Evolutionary conservation across 2,113 vertebrate genomes (phyloP), one percentile per base, ranked within the genome.

Genomic region (Macquaria ambigua): DNA sequence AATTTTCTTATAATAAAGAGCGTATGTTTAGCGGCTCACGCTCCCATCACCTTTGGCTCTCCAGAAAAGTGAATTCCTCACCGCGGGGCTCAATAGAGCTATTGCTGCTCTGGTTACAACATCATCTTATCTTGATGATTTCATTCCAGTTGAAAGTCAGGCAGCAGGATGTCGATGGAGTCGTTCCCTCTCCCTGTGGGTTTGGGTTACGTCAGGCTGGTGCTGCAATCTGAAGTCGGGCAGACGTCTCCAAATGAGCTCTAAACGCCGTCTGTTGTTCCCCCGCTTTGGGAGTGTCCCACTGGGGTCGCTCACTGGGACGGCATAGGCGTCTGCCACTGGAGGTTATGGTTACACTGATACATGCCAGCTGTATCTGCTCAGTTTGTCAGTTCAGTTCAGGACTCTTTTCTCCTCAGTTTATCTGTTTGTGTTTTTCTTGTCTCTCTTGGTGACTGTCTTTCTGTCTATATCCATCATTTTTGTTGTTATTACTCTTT

Each of bases 221-320:
- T 63, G 63, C 62, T 75, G 79, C 67, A 84, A 76, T 73, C 63
- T 68, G 64, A 81, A 81, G 76, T 82, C 18, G 0, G 73, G 58
- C 87, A 81, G 86, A 77, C 84, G 43, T 69, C 75, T 71, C 59
- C 63, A 78, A 77, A 88, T 77, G 80, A 87, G 87, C 82, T 72
- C 56, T 88, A 58, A 89, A 84, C 37, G 43, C 81, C 43, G 81
- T 84, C 89, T 91, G 89, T 69, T 79, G 58, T 76, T 71, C 55
- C 56, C 37, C 64, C 34, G 23, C 81, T 58, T 31, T 82, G 83
- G 74, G 90, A 84, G 74, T 71, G 71, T 88, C 87, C 76, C 81
- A 55, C 78, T 34, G 74, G 87, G 81, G 74, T 61, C 6, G 48
- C 28, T 80, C 73, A 70, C 81, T 48, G 71, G 74, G 63, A 79